Evolutionary conservation across 2,797 vertebrate species (phyloP).

Genomic region (Syndactyla subalaris): DNA sequence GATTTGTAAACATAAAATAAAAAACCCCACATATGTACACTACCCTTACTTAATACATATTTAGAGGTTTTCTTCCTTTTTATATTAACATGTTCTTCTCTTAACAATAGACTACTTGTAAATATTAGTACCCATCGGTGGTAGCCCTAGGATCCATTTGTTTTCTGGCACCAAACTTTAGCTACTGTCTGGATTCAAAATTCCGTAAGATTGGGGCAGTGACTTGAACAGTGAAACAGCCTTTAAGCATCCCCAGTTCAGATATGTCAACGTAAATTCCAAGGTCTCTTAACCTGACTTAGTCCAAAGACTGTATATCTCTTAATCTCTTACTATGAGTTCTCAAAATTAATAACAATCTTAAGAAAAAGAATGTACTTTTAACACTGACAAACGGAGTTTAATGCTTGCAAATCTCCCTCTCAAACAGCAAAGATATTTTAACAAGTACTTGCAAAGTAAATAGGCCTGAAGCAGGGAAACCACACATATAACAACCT

Average conservation of each 20-base stretch:
- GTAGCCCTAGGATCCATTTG: not conserved
- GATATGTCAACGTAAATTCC: not conserved
- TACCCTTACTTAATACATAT: not conserved
- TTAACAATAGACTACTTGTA: not conserved
- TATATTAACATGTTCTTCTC: not conserved
- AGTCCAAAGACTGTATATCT: not conserved
- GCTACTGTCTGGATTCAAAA: not conserved
- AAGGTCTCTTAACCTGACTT: not conserved
- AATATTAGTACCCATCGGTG: not conserved
- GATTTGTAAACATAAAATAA: not conserved
- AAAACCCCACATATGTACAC: accelerated
- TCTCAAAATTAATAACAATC: not conserved
- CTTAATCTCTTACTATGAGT: not conserved
- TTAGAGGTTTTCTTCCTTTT: accelerated
- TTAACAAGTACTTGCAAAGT: not conserved
- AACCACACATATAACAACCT: not conserved
- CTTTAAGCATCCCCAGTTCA: not conserved
- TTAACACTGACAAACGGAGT: not conserved
- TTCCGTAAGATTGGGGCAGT: not conserved
- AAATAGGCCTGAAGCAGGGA: not conserved
- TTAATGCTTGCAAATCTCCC: not conserved
- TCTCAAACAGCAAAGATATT: not conserved
- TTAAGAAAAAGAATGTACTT: not conserved
- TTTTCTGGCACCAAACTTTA: not conserved
- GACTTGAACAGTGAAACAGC: not conserved